Percentiles rank a stretch among this genome's conserved stretches.
Evolutionary conservation across 1,140 invertebrate species (phyloP).

Genomic region (Subanguina moxae): DNA sequence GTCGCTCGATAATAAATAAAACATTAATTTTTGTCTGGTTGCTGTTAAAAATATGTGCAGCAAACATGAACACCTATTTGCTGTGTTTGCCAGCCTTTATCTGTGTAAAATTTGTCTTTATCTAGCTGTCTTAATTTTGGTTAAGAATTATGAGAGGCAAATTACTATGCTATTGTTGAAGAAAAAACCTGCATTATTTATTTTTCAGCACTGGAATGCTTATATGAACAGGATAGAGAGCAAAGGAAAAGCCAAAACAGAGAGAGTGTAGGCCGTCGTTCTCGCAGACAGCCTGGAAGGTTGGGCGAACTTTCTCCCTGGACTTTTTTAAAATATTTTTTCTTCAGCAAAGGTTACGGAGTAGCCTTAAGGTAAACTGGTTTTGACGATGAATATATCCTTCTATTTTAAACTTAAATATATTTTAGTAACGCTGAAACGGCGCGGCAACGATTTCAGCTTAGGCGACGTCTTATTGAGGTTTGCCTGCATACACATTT

Average conservation of each 20-base stretch:
- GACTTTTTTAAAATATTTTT: not conserved
- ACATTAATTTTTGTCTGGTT: no score
- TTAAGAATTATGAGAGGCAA: no score
- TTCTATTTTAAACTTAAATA: constrained; percentile 7
- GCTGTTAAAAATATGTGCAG: no score
- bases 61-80: no score
- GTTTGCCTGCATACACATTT: no score
- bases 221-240: not conserved
- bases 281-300: not conserved
- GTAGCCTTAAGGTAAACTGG: constrained; percentile 11
- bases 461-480: constrained; percentile 22
- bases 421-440: constrained; percentile 6
- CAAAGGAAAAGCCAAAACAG: not conserved
- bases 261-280: not conserved
- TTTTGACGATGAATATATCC: no score
- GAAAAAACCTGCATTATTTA: no score
- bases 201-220: not conserved
- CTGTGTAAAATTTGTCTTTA: no score
- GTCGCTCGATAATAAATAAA: no score
- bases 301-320: not conserved
- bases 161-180: no score
- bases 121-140: no score
- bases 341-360: constrained; percentile 42
- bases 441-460: constrained; percentile 36
- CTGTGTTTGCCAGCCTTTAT: no score